These are phyloP conservation scores for Dendroctonus valens DNA, from an alignment of 1,140 invertebrate species.

Conservation along the genomic window DNA sequence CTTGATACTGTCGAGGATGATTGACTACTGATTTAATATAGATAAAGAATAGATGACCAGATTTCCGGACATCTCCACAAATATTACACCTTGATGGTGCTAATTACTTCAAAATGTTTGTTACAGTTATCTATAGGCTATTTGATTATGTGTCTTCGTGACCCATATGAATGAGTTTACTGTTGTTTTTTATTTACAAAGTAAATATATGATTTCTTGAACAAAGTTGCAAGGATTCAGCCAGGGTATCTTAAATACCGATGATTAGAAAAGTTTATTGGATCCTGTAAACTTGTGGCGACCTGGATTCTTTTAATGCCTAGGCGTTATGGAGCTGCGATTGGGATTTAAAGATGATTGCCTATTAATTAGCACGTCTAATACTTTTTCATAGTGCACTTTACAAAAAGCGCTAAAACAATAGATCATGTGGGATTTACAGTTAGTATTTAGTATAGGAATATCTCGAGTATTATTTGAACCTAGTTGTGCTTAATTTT, in stretches of 20 bases:
- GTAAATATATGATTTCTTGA: conserved; percentile 13
- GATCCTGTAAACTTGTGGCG: conserved; percentile 9
- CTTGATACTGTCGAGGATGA: conserved; percentile 1
- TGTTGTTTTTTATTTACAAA: conserved; percentile 31
- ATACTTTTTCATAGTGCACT: no score
- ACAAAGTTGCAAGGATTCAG: conserved; percentile 2
- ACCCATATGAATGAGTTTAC: conserved; percentile 23
- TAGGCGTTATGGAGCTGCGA: background rate
- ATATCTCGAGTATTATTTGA: no score
- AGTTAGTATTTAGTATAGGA: no score
- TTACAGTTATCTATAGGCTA: conserved; percentile 42
- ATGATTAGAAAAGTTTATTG: conserved; percentile 18
- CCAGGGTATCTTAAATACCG: background rate
- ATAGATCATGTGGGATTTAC: no score
- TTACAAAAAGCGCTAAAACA: no score
- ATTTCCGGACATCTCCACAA: conserved; percentile 39
- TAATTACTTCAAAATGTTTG: conserved; percentile 41
- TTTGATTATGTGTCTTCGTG: conserved; percentile 21
- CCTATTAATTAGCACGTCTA: no score
- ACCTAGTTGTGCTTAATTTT: no score
- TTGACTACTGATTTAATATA: conserved; percentile 24
- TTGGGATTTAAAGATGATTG: no score
- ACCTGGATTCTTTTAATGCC: background rate
- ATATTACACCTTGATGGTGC: conserved; percentile 35
- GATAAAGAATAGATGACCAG: conserved; percentile 29